Conservation (phyloP, 2,888 invertebrate species). For the Andricus quercusramuli region DNA sequence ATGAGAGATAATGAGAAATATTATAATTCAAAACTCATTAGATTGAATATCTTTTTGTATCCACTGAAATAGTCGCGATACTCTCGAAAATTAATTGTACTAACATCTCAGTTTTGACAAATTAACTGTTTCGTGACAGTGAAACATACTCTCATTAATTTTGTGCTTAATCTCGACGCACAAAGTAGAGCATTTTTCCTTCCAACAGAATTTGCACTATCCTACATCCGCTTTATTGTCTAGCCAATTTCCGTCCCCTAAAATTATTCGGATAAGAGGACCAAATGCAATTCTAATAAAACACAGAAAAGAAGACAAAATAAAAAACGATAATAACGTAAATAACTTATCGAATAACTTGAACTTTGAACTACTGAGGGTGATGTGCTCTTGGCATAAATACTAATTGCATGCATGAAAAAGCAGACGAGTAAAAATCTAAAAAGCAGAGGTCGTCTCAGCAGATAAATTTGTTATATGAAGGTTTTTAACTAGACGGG, state of each 20-base stretch:
- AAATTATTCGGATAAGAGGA: neutral
- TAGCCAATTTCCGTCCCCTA: neutral
- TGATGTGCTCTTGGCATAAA: neutral
- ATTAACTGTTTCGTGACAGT: neutral
- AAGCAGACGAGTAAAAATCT: neutral
- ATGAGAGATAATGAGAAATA: neutral
- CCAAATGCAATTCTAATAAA: neutral
- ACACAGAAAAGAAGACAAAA: neutral
- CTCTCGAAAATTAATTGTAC: neutral
- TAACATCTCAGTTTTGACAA: neutral
- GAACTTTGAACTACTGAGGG: too few relatives aligned
- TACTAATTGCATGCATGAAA: neutral
- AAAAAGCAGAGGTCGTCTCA: neutral
- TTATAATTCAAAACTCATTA: too few relatives aligned
- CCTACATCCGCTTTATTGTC: neutral
- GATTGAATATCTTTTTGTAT: neutral
- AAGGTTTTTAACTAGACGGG: neutral
- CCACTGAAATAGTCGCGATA: neutral
- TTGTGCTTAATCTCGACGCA: neutral
- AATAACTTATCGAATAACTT: neutral
- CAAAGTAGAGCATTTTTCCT: neutral
- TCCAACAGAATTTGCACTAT: neutral
- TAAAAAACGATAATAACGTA: neutral
- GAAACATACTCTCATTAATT: slow-evolving; percentile 27
- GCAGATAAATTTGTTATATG: neutral